phyloP scores from a whole-genome alignment of 2,113 vertebrate genomes.

The Mellivora capensis region DNA sequence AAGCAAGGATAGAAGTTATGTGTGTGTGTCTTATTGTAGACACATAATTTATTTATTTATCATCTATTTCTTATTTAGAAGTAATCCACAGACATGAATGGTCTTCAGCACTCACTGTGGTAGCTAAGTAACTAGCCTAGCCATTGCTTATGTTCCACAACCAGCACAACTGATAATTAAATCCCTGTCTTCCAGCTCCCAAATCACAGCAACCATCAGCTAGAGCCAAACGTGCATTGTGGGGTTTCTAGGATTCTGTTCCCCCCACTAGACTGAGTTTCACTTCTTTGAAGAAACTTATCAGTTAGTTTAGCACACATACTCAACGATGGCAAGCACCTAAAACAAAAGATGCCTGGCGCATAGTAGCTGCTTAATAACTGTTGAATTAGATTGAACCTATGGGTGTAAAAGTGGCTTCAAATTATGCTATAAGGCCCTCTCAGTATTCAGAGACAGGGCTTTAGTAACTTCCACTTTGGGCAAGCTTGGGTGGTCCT shows the following conservation, averaged over 20 bases:
- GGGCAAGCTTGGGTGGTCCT: rapidly evolving
- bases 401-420: background rate
- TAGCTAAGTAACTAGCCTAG: background rate
- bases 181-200: background rate
- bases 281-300: background rate
- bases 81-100: background rate
- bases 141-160: background rate
- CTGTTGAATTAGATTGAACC: background rate
- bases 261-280: background rate
- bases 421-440: background rate
- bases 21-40: background rate
- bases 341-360: background rate
- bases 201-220: background rate
- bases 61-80: background rate
- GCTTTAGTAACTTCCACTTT: background rate
- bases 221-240: background rate
- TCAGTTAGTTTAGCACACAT: background rate
- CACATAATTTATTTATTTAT: background rate
- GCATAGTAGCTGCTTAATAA: background rate
- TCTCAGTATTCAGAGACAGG: background rate
- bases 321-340: background rate
- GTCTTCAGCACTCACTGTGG: background rate
- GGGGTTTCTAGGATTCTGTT: background rate
- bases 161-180: background rate
- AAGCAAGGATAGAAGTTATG: too few species aligned